phyloP scores from a whole-genome alignment of 2,888 invertebrate genomes.

The Leptinotarsa peninsularis region DNA sequence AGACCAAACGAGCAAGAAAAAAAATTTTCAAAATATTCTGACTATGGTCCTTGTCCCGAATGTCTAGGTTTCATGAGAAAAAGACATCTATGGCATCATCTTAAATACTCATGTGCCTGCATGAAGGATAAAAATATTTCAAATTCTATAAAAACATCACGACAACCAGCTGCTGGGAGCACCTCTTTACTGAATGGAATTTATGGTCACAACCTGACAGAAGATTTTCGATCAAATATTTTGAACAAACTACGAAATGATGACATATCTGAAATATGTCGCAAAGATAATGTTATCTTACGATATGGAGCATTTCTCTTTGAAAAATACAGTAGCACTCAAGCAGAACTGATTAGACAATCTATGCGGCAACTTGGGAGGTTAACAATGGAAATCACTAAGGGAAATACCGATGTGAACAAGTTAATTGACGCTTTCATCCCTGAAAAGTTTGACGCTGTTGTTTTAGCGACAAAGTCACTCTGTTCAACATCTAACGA shows the following conservation, averaged over 20 bases:
- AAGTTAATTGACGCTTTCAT: background rate
- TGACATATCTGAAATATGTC: slow-evolving; percentile 16
- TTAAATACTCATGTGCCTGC: slow-evolving; percentile 30
- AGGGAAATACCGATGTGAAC: background rate
- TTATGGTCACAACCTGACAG: background rate
- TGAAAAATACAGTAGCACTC: slow-evolving; percentile 22
- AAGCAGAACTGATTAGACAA: slow-evolving; percentile 16
- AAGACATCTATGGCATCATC: slow-evolving; percentile 38
- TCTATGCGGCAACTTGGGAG: slow-evolving; percentile 17
- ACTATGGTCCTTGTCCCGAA: slow-evolving; percentile 39
- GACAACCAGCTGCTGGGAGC: background rate
- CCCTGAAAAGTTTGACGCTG: slow-evolving; percentile 14
- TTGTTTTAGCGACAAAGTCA: background rate
- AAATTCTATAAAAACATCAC: background rate
- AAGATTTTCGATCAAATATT: slow-evolving; percentile 17
- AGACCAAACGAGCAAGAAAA: slow-evolving; percentile 31
- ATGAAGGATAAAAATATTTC: background rate
- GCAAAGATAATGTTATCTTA: background rate
- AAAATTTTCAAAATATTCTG: slow-evolving; percentile 31
- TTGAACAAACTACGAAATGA: slow-evolving; percentile 18
- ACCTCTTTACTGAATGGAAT: background rate
- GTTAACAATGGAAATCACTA: background rate
- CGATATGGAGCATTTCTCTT: slow-evolving; percentile 9
- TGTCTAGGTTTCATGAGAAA: slow-evolving; percentile 40
- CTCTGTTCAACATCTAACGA: slow-evolving; percentile 4